A percentile compares a stretch with the other conserved stretches of the same genome.
Evolutionary conservation across 1,140 invertebrate genomes (phyloP).

Genomic region (Cephus cinctus): DNA sequence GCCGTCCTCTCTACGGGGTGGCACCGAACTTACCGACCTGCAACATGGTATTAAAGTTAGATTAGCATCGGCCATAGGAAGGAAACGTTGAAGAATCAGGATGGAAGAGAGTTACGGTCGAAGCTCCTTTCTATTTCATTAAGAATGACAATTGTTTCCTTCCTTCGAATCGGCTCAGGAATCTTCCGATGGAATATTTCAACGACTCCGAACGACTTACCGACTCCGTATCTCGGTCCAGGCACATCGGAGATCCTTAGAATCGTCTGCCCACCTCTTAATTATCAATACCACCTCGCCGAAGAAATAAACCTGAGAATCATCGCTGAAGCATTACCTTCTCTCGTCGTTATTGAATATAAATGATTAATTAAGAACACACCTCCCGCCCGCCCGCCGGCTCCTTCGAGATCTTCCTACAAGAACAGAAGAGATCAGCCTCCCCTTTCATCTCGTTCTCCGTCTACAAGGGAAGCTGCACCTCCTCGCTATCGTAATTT

Average conservation of each 20-base stretch:
- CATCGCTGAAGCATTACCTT: constrained; percentile 33
- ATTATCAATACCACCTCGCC: constrained; percentile 32
- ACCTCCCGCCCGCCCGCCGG: constrained; percentile 27
- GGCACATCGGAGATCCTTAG: not conserved
- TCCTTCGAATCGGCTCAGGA: too few species aligned
- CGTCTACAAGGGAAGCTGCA: not conserved
- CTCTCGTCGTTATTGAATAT: constrained; percentile 34
- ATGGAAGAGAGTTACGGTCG: too few species aligned
- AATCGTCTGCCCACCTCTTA: constrained; percentile 21
- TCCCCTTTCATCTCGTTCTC: not conserved
- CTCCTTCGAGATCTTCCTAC: not conserved
- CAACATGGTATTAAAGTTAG: too few species aligned
- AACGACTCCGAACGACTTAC: too few species aligned
- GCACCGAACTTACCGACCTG: too few species aligned
- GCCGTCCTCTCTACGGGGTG: too few species aligned
- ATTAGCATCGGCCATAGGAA: too few species aligned
- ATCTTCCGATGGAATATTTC: too few species aligned
- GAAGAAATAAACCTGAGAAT: constrained; percentile 39
- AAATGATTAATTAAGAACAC: constrained; percentile 44
- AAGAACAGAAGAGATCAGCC: not conserved
- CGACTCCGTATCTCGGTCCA: too few species aligned
- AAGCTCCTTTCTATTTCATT: not conserved
- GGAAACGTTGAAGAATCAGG: too few species aligned
- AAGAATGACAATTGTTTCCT: not conserved
- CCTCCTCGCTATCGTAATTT: too few species aligned